Evolutionary conservation across 2,797 vertebrate genomes (phyloP), one percentile per base, ranked within the genome.

Genomic region (Numenius phaeopus): DNA sequence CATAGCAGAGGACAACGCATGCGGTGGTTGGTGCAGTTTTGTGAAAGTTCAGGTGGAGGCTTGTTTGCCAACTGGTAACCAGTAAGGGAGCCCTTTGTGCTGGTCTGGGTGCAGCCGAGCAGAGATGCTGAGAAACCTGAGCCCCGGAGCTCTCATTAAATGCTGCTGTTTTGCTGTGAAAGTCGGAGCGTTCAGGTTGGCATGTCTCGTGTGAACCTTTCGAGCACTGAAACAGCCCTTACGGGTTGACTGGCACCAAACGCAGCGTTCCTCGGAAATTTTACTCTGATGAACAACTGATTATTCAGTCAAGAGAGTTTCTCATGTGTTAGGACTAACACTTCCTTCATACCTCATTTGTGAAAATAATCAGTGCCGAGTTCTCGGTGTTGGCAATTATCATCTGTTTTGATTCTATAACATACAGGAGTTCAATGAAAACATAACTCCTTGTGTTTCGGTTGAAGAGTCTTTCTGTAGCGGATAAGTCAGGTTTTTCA

Each of bases 381-480:
- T 39, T 89, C 80, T 69, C 22, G 2, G 55, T 29, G 67, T 46
- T 90, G 87, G 78, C 93, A 94, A 47, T 89, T 71, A 46, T 77
- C 73, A 34, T 72, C 85, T 87, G 83, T 54, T 94, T 40, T 37
- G 57, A 23, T 89, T 83, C 11, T 44, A 11, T 8, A 44, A 62
- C 2, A 14, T 3, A 2, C 52, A 81, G 46, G 22, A 96, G 92
- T 89, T 96, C 84, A 86, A 3, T 40, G 82, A 12, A 69, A 96
- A 89, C 75, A 23, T 0, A 83, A 62, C 84, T 83, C 71, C 76
- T n/a, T 37, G 83, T 54, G 5, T 65, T 72, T 57, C 37, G 55
- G 37, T n/a, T 47, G 66, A 46, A 42, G 79, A 82, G 44, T 72
- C 90, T 91, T 94, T 88, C 94, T 88, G 64, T 34, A 81, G 77